Conservation (phyloP, 1,140 invertebrate species). For the Popillia japonica region DNA sequence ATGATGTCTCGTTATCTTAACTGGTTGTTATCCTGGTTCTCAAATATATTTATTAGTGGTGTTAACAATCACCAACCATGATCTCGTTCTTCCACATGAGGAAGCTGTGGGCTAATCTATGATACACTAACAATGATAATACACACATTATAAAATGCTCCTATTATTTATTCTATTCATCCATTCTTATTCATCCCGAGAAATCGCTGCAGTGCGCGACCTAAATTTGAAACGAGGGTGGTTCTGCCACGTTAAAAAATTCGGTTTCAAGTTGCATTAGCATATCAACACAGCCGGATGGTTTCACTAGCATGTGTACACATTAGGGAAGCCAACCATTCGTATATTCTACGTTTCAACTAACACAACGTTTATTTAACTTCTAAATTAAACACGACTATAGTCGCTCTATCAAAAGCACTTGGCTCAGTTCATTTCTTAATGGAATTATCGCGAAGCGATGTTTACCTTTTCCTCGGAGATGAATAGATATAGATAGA, state of each 20-base stretch:
- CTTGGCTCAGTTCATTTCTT: conserved; percentile 57
- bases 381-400: conserved; percentile 54
- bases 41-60: too few species aligned
- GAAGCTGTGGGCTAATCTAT: too few species aligned
- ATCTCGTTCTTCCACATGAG: too few species aligned
- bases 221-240: neutral
- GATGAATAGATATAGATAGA: neutral
- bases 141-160: too few species aligned
- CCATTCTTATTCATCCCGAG: too few species aligned
- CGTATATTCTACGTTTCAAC: conserved; percentile 36
- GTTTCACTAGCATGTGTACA: conserved; percentile 33
- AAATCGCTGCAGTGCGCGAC: neutral
- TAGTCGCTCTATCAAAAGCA: conserved; percentile 51
- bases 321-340: conserved; percentile 26
- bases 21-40: too few species aligned
- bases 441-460: conserved; percentile 57
- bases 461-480: conserved; percentile 42
- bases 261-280: conserved; percentile 23
- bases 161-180: too few species aligned
- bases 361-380: conserved; percentile 43
- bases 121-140: too few species aligned
- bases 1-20: too few species aligned
- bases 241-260: neutral
- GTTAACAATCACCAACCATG: too few species aligned
- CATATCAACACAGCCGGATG: conserved; percentile 13